Evolutionary conservation across 1,140 invertebrate species (phyloP), one percentile per base, ranked within the genome.

Genomic region (Pseudomyrmex dendroicus): DNA sequence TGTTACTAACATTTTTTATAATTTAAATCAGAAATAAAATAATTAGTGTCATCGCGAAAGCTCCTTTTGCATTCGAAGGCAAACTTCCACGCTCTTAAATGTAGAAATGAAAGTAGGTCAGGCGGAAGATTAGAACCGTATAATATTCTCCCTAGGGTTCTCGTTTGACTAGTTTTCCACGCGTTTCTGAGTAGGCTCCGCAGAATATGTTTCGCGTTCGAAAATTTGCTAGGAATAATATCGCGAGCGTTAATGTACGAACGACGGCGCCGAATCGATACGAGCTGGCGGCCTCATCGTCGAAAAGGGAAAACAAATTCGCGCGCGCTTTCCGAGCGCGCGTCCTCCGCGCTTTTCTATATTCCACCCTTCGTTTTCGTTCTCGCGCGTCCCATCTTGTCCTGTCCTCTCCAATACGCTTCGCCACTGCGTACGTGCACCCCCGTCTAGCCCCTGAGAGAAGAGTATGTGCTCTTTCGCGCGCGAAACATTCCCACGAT

Each of bases 371-470:
- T 68, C 64, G 74, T 68, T 48, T 57, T 52, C 57, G 70, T 74
- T 74, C 57, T 54, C 70, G 61, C 72, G 61, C 44, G 52, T 52
- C 63, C 54, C 86, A 88, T 88, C 87, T 88, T 88, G 87, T 83
- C 77, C 86, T 83, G 87, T 88, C 87, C 86, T 88, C 84, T 87
- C 83, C 86, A 88, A 88, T 88, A 67, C 80, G 54, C 67, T 67
- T 88, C 84, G 83, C 54, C 72, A 73, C 12, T 52, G 57, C 72
- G 73, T 61, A 50, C 56, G n/a, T 61, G 22, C 57, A 22, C 56
- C n/a, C 3, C 35, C 44, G 59, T 13, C 15, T 73, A 82, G 5
- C 0, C 35, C 35, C 35, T 35, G 35, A 35, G 35, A 35, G 35
- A 5, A 84, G 62, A 86, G 73, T 82, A 87, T 87, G 85, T 88